Percentiles rank a stretch among this genome's conserved stretches.
These are phyloP conservation scores for Aptenodytes patagonicus DNA, from an alignment of 2,113 vertebrate species.

Conservation along the genomic window DNA sequence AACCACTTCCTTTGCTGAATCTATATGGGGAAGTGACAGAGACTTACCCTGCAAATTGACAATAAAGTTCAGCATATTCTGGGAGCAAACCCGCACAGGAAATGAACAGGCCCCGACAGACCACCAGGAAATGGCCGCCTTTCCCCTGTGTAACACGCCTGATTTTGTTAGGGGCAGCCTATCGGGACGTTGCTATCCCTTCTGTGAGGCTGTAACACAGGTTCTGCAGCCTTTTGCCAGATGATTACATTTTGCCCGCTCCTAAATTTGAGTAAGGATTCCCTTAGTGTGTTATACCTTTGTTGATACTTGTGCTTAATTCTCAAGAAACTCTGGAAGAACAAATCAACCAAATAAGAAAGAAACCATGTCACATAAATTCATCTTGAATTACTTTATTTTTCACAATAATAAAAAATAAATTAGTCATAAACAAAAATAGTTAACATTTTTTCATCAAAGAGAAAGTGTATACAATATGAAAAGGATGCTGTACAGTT, in stretches of 20 bases:
- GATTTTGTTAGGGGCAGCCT: fast-evolving
- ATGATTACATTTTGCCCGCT: neutral
- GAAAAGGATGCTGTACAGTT: slow-evolving; percentile 56
- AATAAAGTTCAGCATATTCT: fast-evolving
- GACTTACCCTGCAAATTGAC: neutral
- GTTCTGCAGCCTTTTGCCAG: neutral
- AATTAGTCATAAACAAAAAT: slow-evolving; percentile 85
- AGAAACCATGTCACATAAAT: neutral
- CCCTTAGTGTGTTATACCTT: neutral
- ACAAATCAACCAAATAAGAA: neutral
- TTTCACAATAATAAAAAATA: slow-evolving; percentile 83
- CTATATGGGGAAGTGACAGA: fast-evolving
- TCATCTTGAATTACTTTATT: slow-evolving; percentile 71
- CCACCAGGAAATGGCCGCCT: neutral
- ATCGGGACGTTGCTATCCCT: fast-evolving
- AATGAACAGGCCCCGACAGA: fast-evolving
- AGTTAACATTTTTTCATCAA: slow-evolving; percentile 68
- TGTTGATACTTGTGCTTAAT: neutral
- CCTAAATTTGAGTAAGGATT: neutral
- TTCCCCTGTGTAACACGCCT: fast-evolving
- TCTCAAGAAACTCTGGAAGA: neutral
- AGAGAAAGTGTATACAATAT: slow-evolving; percentile 68
- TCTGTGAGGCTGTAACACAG: neutral
- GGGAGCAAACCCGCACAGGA: neutral
- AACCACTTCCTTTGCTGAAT: fast-evolving